Base-by-base conservation (phyloP, 2,797 vertebrate species). In the Gadopsis bispinosus region DNA sequence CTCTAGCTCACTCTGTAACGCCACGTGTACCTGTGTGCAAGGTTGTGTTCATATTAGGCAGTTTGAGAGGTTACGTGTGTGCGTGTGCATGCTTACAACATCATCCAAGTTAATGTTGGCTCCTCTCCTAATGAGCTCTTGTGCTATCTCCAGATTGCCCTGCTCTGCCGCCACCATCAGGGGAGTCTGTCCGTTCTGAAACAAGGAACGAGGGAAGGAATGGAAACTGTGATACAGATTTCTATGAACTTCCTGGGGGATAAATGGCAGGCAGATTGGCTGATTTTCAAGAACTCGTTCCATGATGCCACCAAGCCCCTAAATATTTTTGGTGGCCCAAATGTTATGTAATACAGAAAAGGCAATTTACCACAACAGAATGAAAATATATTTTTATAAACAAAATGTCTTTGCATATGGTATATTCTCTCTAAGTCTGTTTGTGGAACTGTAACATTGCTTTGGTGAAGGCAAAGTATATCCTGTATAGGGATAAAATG, bases 151-250 rank as follows among this genome's bases (percentile, higher is more conserved):
- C 92, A 99, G 86, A 89, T 94, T 98, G 85, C 98, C 98, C 91
- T 97, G 97, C 80, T 99, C 98, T 55, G 98, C 96, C 4, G 98
- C 97, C 87, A 99, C 85, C 97, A 99, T 99, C 86, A 99, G 91
- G 0, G 97, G 96, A 76, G 93, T 94, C 85, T 92, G 93, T 77
- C 93, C 93, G 35, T 89, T 94, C 93, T 94, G 87, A 56, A 85
- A 84, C 31, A 48, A 74, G 35, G 13, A 75, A 31, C 77, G 26
- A 48, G 10, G 12, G 45, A 71, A 43, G 39, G 14, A 65, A 70
- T 3, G 16, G 3, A 79, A 72, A 79, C 8, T 54, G 59, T 31
- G 66, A 69, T 39, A 39, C 58, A 37, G 51, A 81, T 65, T 66
- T 69, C 3, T 43, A 47, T 68, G 43, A 74, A n/a, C 1, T 83